phyloP scores from a whole-genome alignment of 2,888 invertebrate species.

The Laspeyria flexula region DNA sequence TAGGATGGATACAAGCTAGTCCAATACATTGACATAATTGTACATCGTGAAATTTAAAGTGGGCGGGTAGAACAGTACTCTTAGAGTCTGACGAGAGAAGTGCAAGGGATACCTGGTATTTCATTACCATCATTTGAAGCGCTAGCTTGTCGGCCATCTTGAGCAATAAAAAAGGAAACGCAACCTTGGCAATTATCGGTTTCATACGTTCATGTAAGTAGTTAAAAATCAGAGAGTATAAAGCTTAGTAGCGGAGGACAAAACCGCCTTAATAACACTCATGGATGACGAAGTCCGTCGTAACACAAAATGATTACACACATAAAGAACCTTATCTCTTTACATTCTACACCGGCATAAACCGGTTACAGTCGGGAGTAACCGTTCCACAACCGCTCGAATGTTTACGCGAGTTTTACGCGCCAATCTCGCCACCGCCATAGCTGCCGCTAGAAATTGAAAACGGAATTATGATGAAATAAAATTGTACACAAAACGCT shows the following conservation, averaged over 20 bases:
- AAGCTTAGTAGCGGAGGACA: constrained; percentile 46
- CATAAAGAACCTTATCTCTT: constrained; percentile 83
- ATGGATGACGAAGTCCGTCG: constrained; percentile 69
- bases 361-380: constrained; percentile 76
- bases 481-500: constrained; percentile 66
- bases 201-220: constrained; percentile 26
- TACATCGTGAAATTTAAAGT: background rate
- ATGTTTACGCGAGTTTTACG: constrained; percentile 83
- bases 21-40: background rate
- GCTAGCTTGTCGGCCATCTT: too few relatives aligned
- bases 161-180: too few relatives aligned
- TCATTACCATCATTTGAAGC: too few relatives aligned
- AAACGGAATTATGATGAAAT: constrained; percentile 80
- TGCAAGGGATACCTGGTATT: too few relatives aligned
- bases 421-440: constrained; percentile 73
- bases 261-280: constrained; percentile 73
- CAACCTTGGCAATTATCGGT: constrained; percentile 3
- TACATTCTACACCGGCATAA: constrained; percentile 77
- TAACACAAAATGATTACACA: constrained; percentile 82
- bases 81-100: too few relatives aligned
- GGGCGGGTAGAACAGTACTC: too few relatives aligned
- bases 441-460: constrained; percentile 75
- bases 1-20: constrained; percentile 25
- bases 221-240: constrained; percentile 30
- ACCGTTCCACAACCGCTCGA: constrained; percentile 76